These are phyloP conservation scores for Connochaetes taurinus DNA, from an alignment of 2,113 vertebrate genomes.

Conservation along the genomic window DNA sequence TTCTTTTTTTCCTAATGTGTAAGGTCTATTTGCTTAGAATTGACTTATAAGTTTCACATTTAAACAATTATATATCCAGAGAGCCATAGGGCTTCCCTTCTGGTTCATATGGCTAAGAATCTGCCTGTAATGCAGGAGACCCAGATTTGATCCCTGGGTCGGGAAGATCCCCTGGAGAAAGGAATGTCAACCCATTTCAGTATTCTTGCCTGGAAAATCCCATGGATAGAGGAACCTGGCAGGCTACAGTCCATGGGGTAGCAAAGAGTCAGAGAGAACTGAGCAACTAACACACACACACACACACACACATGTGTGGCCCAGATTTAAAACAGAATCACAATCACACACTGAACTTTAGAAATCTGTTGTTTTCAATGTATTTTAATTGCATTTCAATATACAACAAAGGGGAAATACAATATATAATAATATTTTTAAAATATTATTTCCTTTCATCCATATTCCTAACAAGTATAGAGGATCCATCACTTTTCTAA, in stretches of 20 bases:
- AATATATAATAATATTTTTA: background rate
- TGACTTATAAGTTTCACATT: background rate
- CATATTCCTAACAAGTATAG: background rate
- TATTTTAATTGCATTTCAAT: background rate
- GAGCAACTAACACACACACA: background rate
- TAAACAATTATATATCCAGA: background rate
- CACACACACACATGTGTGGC: background rate
- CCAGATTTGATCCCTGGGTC: background rate
- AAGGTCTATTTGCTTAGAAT: background rate
- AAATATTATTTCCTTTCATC: background rate
- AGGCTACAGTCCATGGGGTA: background rate
- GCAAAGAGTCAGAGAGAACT: background rate
- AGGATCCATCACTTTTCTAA: background rate
- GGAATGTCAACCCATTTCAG: background rate
- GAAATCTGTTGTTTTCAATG: background rate
- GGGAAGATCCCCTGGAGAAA: background rate
- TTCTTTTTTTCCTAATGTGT: background rate
- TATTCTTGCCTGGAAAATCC: background rate
- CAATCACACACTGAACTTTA: background rate
- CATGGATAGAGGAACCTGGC: background rate
- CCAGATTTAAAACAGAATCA: background rate
- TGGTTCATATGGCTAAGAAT: background rate
- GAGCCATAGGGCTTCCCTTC: background rate
- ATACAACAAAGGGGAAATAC: background rate
- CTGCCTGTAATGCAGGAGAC: background rate